Base-by-base conservation (phyloP, 2,888 invertebrate genomes). In the Lottia gigantea region DNA sequence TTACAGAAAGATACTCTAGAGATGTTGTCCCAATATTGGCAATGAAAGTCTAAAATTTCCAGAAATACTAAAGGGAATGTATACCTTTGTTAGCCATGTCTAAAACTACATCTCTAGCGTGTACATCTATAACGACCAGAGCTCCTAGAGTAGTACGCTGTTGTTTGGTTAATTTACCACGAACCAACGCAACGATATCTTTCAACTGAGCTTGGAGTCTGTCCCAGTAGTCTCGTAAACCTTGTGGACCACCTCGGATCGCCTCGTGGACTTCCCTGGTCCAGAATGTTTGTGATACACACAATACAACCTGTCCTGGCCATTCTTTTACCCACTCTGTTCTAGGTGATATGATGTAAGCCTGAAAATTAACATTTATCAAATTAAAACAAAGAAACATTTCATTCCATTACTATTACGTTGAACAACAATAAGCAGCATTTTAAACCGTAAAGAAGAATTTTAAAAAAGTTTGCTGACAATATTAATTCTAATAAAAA, bases 251-350 rank as follows among this genome's bases (percentile, higher is more conserved):
- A 68, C 91, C 91, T 25, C 91, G 90, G 49, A 95, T 90, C 66
- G 94, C 93, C 81, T 92, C 91, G 78, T 94, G 93, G 2, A 95
- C 94, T 83, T 94, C 93, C 2, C 91, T 88, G 2, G 94, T 95
- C 95, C 95, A 95, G 86, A 93, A 94, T 77, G 95, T 93, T 90
- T 94, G 94, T 1, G 94, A 89, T 8, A 87, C 88, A 78, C 93
- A 93, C 87, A 97, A 93, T 0, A 95, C 93, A 16, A 95, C 93
- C 90, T 97, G 97, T 0, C 97, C 97, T 0, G 97, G 96, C 97
- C 97, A 97, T 62, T 92, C 91, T 0, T 95, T 90, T 0, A 97
- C 96, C 97, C 97, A 97, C 31, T 91, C 90, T 6, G 91, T 91
- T 68, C 96, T 80, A 6, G 82, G 79, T 25, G 84, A 84, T 46